Evolutionary conservation across 2,113 vertebrate species (phyloP).

Genomic region (Myotis lucifugus): DNA sequence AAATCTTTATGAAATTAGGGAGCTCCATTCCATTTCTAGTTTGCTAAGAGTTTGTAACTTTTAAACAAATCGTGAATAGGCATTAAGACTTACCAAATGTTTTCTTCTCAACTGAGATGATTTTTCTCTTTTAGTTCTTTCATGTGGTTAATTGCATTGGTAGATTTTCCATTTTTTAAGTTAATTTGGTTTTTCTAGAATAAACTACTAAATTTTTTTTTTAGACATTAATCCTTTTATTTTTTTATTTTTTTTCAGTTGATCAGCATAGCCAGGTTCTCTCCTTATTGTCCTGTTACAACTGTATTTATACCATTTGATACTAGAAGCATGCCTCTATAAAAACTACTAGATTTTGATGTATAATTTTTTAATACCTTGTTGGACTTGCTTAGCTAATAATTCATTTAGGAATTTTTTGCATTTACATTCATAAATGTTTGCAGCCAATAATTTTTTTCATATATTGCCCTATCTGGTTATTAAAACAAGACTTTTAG

Average conservation of each 20-base stretch:
- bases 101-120: background rate
- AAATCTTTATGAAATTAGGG: background rate
- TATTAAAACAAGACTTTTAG: background rate
- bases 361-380: background rate
- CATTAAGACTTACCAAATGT: background rate
- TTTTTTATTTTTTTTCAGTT: too few relatives aligned
- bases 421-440: background rate
- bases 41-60: background rate
- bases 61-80: background rate
- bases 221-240: too few relatives aligned
- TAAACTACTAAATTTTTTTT: background rate
- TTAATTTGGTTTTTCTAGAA: background rate
- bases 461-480: background rate
- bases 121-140: background rate
- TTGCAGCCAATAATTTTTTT: background rate
- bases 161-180: slow-evolving; percentile 3
- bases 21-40: background rate
- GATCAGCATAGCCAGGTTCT: too few relatives aligned
- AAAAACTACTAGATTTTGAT: background rate
- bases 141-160: background rate
- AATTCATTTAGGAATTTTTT: background rate
- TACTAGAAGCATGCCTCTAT: too few relatives aligned
- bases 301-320: too few relatives aligned
- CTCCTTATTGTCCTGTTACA: too few relatives aligned
- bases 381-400: background rate